These are phyloP conservation scores for Drosophila gunungcola DNA, from an alignment of 1,140 invertebrate genomes.

Conservation along the genomic window DNA sequence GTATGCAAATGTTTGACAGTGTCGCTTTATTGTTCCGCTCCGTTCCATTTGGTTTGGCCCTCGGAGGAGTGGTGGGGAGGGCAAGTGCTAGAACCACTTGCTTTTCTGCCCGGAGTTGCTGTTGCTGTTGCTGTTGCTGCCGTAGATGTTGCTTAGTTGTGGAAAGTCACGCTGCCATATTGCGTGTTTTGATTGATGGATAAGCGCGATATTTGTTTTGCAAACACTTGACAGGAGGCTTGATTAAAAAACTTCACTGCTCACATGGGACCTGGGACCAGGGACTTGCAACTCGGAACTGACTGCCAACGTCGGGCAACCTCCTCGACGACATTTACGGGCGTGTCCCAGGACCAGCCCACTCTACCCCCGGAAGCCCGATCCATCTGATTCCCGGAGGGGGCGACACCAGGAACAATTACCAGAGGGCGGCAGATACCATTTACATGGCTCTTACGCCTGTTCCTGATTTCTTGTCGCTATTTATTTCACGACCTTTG, in stretches of 20 bases:
- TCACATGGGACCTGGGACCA: constrained; percentile 76
- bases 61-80: not conserved
- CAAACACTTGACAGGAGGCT: constrained; percentile 84
- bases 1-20: constrained; percentile 79
- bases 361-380: not conserved
- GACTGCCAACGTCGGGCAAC: constrained; percentile 3
- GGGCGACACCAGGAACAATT: constrained; percentile 54
- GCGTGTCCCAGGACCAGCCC: constrained; percentile 50
- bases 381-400: constrained; percentile 5
- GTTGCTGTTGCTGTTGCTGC: not conserved
- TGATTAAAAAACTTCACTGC: constrained; percentile 85
- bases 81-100: constrained; percentile 63
- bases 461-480: constrained; percentile 78
- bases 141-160: constrained; percentile 53
- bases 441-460: constrained; percentile 59
- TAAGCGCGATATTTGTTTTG: constrained; percentile 82
- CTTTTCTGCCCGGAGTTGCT: constrained; percentile 14
- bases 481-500: constrained; percentile 73
- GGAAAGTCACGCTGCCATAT: constrained; percentile 82
- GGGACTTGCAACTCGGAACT: not conserved
- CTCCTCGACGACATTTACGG: constrained; percentile 62
- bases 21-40: constrained; percentile 78
- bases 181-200: constrained; percentile 84
- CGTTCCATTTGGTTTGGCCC: constrained; percentile 68
- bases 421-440: constrained; percentile 58